These are phyloP conservation scores for Erythrolamprus reginae DNA, from an alignment of 2,113 vertebrate genomes.

Conservation along the genomic window DNA sequence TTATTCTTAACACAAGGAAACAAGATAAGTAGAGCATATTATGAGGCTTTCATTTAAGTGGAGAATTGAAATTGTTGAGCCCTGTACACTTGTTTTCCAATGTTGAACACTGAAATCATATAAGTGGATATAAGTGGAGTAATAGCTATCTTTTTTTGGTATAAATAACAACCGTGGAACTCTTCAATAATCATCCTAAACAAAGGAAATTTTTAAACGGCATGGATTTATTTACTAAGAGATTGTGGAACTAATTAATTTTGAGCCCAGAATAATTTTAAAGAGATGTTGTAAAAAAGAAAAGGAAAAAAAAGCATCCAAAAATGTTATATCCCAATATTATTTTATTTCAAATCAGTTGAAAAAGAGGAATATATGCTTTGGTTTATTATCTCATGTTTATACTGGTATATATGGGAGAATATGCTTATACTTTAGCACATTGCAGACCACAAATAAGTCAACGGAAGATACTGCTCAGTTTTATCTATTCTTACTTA, in stretches of 20 bases:
- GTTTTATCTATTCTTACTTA: neutral
- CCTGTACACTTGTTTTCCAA: neutral
- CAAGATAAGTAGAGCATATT: neutral
- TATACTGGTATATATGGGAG: neutral
- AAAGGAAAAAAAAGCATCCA: neutral
- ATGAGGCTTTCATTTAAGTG: neutral
- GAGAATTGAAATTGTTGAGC: neutral
- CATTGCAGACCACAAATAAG: slow-evolving; percentile 34
- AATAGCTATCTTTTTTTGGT: neutral
- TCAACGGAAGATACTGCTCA: neutral
- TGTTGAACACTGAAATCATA: neutral
- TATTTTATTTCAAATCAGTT: slow-evolving; percentile 29
- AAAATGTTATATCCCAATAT: neutral
- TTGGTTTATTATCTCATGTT: slow-evolving; percentile 38
- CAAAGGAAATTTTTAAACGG: slow-evolving; percentile 46
- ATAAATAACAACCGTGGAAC: neutral
- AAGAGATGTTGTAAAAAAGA: neutral
- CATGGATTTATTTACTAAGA: slow-evolving; percentile 40
- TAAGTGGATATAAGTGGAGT: neutral
- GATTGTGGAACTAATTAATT: slow-evolving; percentile 23
- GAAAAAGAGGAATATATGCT: slow-evolving; percentile 42
- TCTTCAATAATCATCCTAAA: slow-evolving; percentile 7
- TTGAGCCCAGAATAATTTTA: neutral
- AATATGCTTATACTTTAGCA: slow-evolving; percentile 25
- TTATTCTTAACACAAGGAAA: neutral